These are phyloP conservation scores for Druon quercuslanigerum DNA, from an alignment of 1,140 invertebrate species.

Conservation along the genomic window DNA sequence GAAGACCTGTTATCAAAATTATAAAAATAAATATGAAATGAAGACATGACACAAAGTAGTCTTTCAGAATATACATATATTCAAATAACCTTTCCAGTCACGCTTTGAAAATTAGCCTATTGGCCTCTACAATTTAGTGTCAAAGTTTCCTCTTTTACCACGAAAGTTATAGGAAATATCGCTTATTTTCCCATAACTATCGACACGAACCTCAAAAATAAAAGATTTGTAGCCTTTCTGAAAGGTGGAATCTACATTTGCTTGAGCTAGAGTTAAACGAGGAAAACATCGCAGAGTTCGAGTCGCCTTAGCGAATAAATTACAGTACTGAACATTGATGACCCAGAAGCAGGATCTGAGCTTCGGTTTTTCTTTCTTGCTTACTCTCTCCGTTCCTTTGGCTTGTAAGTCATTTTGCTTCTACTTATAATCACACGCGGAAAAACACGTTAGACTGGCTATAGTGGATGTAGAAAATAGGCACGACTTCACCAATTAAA, in stretches of 20 bases:
- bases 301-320: slow-evolving; percentile 10
- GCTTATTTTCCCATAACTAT: neutral
- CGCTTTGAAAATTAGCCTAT: too few species aligned
- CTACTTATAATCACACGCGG: slow-evolving; percentile 48
- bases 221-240: neutral
- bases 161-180: neutral
- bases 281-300: neutral
- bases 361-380: slow-evolving; percentile 52
- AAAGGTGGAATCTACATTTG: neutral
- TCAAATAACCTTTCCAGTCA: too few species aligned
- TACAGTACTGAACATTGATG: slow-evolving; percentile 37
- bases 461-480: slow-evolving; percentile 41
- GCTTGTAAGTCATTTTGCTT: slow-evolving; percentile 49
- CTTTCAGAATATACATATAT: too few species aligned
- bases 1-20: too few species aligned
- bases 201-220: neutral
- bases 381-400: slow-evolving; percentile 52
- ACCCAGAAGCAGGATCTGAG: slow-evolving; percentile 51
- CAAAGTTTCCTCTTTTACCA: neutral
- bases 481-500: slow-evolving; percentile 42
- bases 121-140: neutral
- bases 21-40: too few species aligned
- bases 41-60: too few species aligned
- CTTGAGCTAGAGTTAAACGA: slow-evolving; percentile 1
- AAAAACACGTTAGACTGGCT: slow-evolving; percentile 53